These are phyloP conservation scores for Deroptyus accipitrinus DNA, from an alignment of 2,113 vertebrate genomes.

Conservation along the genomic window DNA sequence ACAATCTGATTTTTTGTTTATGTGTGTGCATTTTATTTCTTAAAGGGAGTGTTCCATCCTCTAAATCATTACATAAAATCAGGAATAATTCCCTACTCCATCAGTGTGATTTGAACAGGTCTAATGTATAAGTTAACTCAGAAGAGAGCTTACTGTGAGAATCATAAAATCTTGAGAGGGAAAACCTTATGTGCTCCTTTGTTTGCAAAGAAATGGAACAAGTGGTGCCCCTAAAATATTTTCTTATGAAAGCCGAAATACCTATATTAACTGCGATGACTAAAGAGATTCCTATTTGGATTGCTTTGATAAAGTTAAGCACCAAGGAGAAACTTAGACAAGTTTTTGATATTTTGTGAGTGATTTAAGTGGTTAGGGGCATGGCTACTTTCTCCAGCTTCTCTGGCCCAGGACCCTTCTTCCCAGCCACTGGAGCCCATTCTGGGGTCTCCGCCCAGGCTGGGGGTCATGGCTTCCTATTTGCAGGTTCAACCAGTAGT, in stretches of 20 bases:
- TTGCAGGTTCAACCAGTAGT: not conserved
- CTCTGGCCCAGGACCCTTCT: rapidly evolving
- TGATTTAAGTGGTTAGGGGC: not conserved
- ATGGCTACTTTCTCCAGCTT: not conserved
- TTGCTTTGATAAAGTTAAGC: not conserved
- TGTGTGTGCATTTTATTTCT: not conserved
- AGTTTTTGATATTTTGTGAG: not conserved
- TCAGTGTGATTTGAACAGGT: not conserved
- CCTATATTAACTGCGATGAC: not conserved
- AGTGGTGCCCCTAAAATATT: rapidly evolving
- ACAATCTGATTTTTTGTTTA: not conserved
- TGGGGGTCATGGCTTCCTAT: not conserved
- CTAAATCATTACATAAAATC: not conserved
- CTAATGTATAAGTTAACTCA: not conserved
- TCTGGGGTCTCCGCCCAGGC: not conserved
- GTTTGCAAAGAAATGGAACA: not conserved
- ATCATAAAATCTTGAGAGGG: not conserved
- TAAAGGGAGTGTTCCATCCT: not conserved
- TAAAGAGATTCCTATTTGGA: not conserved
- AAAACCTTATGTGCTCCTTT: not conserved
- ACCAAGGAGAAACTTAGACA: not conserved
- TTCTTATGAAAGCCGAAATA: not conserved
- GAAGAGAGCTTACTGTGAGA: not conserved
- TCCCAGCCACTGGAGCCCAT: not conserved
- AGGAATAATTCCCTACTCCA: not conserved